Evolutionary conservation across 2,888 invertebrate species (phyloP).

Genomic region (Xestoiulus laeticollis): DNA sequence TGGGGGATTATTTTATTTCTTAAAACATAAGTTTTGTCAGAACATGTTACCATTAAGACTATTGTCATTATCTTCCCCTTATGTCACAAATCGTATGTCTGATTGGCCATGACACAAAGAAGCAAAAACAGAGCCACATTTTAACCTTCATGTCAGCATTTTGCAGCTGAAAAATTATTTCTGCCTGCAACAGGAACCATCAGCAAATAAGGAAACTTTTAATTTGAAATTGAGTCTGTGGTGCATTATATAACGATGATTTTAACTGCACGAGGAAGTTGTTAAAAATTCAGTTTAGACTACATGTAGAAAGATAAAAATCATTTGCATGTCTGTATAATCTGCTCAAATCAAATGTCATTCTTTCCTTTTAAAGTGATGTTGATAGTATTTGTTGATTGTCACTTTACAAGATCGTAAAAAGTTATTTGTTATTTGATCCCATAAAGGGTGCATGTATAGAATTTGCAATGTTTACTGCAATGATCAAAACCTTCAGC

Average conservation of each 20-base stretch:
- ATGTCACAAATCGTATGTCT: background rate
- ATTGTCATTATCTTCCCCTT: no score
- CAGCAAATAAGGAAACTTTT: background rate
- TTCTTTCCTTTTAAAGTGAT: no score
- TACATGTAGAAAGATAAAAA: background rate
- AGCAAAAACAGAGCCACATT: background rate
- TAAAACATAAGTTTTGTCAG: no score
- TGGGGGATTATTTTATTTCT: no score
- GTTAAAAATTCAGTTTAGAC: background rate
- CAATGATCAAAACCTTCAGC: no score
- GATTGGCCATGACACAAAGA: constrained; percentile 21
- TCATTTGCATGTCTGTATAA: background rate
- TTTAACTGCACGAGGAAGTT: background rate
- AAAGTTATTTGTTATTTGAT: no score
- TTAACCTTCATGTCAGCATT: background rate
- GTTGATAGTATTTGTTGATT: no score
- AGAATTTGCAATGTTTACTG: no score
- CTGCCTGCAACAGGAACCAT: background rate
- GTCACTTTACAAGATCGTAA: no score
- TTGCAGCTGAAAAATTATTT: background rate
- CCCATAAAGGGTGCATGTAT: no score
- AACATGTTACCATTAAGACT: no score
- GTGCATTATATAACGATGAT: background rate
- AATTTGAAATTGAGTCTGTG: constrained; percentile 5
- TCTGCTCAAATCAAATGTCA: no score